These are phyloP conservation scores for Penaeus vannamei DNA, from an alignment of 1,140 invertebrate species.

Conservation along the genomic window DNA sequence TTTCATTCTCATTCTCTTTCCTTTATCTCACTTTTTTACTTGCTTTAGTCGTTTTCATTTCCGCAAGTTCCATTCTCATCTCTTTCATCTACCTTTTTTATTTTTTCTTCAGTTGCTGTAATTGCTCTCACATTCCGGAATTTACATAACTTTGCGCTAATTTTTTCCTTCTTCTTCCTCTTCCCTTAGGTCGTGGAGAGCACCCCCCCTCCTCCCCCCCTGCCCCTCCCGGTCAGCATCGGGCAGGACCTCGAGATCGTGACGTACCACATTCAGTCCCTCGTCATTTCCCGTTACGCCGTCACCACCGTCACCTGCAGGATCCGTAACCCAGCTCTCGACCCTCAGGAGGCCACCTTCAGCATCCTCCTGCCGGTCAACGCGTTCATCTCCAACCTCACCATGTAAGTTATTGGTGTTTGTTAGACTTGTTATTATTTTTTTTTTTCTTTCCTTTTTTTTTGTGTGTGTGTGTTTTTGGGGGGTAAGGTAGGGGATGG, in stretches of 20 bases:
- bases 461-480: too few relatives aligned
- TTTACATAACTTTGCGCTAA: neutral
- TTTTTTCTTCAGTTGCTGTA: neutral
- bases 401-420: conserved; percentile 53
- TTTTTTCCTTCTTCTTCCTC: too few relatives aligned
- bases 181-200: neutral
- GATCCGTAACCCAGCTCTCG: conserved; percentile 56
- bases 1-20: neutral
- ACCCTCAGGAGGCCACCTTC: conserved; percentile 60
- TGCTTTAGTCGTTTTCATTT: neutral
- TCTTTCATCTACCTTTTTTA: neutral
- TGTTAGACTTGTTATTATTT: neutral
- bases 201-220: neutral
- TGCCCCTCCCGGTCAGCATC: neutral
- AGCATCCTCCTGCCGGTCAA: conserved; percentile 60
- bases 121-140: neutral
- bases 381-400: conserved; percentile 67
- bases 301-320: conserved; percentile 67
- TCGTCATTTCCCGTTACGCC: conserved; percentile 67
- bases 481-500: too few relatives aligned
- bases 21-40: neutral
- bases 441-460: too few relatives aligned
- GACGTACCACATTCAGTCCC: conserved; percentile 65
- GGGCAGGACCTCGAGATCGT: conserved; percentile 62
- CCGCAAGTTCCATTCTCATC: neutral